These are phyloP conservation scores for Perizoma flavofasciatum DNA, from an alignment of 2,888 invertebrate genomes.

Conservation along the genomic window DNA sequence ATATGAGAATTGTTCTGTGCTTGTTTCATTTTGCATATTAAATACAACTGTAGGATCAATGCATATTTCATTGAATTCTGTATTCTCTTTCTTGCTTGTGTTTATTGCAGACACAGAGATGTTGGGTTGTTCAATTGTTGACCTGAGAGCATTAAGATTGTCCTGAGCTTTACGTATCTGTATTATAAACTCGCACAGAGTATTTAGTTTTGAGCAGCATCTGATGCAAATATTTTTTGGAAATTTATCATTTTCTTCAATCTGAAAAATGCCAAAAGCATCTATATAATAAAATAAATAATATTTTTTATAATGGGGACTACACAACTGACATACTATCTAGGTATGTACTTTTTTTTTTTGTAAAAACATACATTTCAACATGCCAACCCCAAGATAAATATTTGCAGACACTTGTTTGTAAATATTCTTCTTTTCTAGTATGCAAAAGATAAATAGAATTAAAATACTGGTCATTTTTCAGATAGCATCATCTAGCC, in stretches of 20 bases:
- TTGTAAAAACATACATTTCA: too few relatives aligned
- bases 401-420: too few relatives aligned
- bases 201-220: conserved; percentile 86
- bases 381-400: too few relatives aligned
- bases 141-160: conserved; percentile 57
- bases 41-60: conserved; percentile 18
- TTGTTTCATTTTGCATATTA: conserved; percentile 5
- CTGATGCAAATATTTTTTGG: conserved; percentile 87
- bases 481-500: too few relatives aligned
- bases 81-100: conserved; percentile 34
- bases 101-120: conserved; percentile 5
- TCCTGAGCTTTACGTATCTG: conserved; percentile 86
- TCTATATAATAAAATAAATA: too few relatives aligned
- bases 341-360: too few relatives aligned
- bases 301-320: too few relatives aligned
- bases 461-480: too few relatives aligned
- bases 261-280: conserved; percentile 61
- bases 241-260: conserved; percentile 86
- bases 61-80: conserved; percentile 41
- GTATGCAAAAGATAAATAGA: too few relatives aligned
- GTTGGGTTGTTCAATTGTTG: conserved; percentile 1
- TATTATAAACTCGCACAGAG: conserved; percentile 87
- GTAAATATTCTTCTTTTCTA: too few relatives aligned
- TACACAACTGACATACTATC: too few relatives aligned
- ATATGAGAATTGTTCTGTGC: conserved; percentile 3